Evolutionary conservation across 2,113 vertebrate genomes (phyloP), one percentile per base, ranked within the genome.

Genomic region (Leptocoma aspasia): DNA sequence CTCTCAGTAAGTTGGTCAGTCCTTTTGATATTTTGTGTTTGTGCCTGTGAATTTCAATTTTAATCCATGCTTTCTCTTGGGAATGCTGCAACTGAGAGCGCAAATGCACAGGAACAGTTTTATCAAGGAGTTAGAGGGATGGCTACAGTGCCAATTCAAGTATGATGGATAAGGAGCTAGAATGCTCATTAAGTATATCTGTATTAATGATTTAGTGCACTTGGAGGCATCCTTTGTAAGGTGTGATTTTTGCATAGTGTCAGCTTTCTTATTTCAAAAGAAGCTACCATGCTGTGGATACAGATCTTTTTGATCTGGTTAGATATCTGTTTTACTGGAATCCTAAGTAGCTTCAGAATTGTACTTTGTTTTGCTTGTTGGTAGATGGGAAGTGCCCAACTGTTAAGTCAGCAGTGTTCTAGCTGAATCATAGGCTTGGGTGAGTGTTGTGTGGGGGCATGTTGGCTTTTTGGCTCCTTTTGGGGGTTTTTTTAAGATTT

Each of bases 1-100:
- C 98, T 99, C 65, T 99, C 98, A 12, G 99, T 99, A 98, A 95
- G 99, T 96, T 81, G 23, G 16, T 70, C 18, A 13, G 14, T 81
- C 9, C 26, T 61, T 53, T 50, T 35, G 71, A 52, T 68, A 79
- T 45, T 52, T n/a, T 26, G 9, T 57, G 2, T 27, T n/a, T 37
- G 27, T n/a, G 15, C 27, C 75, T 86, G n/a, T 47, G 49, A 27
- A 66, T 60, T 91, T 89, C 19, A 65, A 1, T 56, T 80, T 26
- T 54, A 75, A 63, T 78, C 13, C 12, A 13, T 21, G 4, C 0
- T 76, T 90, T 73, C 47, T 66, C 22, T 75, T 19, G 28, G 30
- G 49, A 66, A 72, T 89, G 54, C 64, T 89, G 35, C 28, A 63
- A 6, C 16, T 66, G 39, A 54, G 47, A 52, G 41, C 11, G 59